Percentiles rank a stretch among this genome's conserved stretches.
Conservation (phyloP, 2,888 invertebrate species). For the Plusia festucae region DNA sequence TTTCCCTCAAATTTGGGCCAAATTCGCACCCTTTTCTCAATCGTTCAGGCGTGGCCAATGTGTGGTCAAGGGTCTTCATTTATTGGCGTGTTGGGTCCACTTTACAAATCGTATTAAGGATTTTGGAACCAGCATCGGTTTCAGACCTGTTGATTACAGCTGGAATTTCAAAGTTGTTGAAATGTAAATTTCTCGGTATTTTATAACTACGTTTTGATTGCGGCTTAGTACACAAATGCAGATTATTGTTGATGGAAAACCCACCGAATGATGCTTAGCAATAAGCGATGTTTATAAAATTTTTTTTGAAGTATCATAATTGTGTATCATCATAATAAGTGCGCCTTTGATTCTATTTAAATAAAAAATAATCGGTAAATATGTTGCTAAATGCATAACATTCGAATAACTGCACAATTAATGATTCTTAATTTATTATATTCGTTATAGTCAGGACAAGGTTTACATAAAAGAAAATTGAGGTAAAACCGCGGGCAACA, state of each 20-base stretch:
- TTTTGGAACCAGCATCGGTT: constrained; percentile 28
- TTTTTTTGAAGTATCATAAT: no score
- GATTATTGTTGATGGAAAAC: background rate
- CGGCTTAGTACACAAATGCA: background rate
- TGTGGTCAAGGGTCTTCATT: constrained; percentile 62
- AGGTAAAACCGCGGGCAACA: no score
- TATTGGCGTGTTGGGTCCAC: constrained; percentile 54
- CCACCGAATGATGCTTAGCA: no score
- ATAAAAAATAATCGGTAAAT: no score
- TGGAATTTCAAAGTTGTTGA: background rate
- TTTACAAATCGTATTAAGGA: constrained; percentile 51
- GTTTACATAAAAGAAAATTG: no score
- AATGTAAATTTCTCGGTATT: background rate
- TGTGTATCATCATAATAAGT: no score
- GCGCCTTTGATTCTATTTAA: no score
- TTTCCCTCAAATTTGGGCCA: constrained; percentile 43
- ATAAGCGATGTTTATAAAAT: no score
- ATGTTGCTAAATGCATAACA: no score
- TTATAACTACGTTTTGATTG: background rate
- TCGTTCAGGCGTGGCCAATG: constrained; percentile 61
- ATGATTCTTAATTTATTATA: no score
- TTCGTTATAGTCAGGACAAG: no score
- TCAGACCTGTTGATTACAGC: constrained; percentile 61
- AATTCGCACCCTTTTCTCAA: constrained; percentile 57
- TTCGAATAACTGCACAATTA: no score